Evolutionary conservation across 2,797 vertebrate genomes (phyloP).

Genomic region (Thamnophis elegans): DNA sequence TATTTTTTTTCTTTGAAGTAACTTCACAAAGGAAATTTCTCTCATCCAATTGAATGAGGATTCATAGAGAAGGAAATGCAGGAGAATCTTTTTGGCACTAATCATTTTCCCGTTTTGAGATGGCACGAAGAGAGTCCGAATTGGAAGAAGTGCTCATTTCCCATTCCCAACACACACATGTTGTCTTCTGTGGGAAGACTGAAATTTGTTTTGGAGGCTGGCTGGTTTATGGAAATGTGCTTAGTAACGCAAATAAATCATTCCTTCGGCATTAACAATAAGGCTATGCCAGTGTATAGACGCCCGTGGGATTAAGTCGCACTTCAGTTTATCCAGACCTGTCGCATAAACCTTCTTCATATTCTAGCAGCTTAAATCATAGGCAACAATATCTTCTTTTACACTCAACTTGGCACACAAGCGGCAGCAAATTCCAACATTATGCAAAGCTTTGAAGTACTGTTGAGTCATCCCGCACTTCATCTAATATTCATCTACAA

Average conservation of each 20-base stretch:
- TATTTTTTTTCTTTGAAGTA: background rate
- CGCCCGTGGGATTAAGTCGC: background rate
- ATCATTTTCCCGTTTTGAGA: background rate
- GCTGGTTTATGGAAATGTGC: background rate
- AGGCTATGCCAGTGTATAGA: background rate
- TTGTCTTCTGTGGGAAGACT: background rate
- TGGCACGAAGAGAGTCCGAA: background rate
- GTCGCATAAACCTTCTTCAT: background rate
- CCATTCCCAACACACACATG: background rate
- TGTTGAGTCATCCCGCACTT: background rate
- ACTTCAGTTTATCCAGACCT: background rate
- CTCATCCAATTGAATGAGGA: background rate
- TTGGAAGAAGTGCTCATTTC: background rate
- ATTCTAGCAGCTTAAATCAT: background rate
- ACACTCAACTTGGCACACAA: background rate
- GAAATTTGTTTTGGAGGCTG: background rate
- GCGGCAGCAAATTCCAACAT: background rate
- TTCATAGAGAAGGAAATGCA: background rate
- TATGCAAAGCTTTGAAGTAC: background rate
- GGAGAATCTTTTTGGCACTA: background rate
- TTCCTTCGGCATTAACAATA: conserved; percentile 1
- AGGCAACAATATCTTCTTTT: background rate
- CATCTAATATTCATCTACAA: conserved; percentile 1
- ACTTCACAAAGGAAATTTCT: background rate
- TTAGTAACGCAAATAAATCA: background rate